A percentile compares a stretch with the other conserved stretches of the same genome.
phyloP scores from a whole-genome alignment of 2,113 vertebrate genomes.

The Halcyon senegalensis region DNA sequence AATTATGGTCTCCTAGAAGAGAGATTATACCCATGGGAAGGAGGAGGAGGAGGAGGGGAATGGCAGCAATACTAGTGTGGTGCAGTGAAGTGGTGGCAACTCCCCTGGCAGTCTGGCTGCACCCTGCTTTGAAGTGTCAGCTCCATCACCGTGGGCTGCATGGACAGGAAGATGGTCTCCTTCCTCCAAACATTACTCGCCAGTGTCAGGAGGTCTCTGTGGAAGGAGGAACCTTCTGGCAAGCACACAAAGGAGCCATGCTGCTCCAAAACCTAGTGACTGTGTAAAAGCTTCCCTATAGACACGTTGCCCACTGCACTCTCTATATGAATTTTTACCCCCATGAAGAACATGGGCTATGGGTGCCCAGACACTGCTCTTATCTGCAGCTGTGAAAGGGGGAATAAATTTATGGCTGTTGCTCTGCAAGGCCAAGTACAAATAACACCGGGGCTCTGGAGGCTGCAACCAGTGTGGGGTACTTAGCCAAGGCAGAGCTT shows the following conservation, averaged over 20 bases:
- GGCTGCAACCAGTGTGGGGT: not conserved
- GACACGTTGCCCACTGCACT: rapidly evolving
- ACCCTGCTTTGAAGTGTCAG: not conserved
- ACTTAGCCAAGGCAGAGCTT: slow-evolving; percentile 3
- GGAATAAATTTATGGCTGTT: not conserved
- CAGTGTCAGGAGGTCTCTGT: not conserved
- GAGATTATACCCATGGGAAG: rapidly evolving
- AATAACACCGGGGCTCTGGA: rapidly evolving
- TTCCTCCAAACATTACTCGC: not conserved
- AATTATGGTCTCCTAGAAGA: not conserved
- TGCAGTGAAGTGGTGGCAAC: not conserved
- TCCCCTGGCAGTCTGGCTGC: not conserved
- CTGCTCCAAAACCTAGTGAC: not conserved
- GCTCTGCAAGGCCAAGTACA: not conserved
- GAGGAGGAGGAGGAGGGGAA: not conserved
- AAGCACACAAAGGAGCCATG: not conserved
- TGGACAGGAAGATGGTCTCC: not conserved
- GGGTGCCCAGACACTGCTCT: not conserved
- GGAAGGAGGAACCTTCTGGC: not conserved
- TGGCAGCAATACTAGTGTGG: rapidly evolving
- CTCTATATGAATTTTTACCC: not conserved
- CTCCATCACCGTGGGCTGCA: not conserved
- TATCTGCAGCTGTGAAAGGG: not conserved
- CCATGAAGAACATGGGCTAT: rapidly evolving
- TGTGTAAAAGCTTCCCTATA: not conserved